Evolutionary conservation across 2,797 vertebrate species (phyloP), one percentile per base, ranked within the genome.

Genomic region (Kryptopterus vitreolus): DNA sequence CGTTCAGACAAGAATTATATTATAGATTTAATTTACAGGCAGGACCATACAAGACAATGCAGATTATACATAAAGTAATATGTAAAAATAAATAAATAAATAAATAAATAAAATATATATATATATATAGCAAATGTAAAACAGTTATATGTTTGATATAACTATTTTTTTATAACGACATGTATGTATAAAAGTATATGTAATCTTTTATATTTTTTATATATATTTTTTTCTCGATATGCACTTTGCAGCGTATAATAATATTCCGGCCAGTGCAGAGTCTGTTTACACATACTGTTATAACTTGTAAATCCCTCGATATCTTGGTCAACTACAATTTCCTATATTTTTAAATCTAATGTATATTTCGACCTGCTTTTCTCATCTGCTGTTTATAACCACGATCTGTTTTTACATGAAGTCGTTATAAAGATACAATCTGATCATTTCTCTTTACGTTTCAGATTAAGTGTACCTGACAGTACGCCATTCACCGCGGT

Each of bases 401-500:
- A 18, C n/a, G n/a, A n/a, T n/a, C n/a, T n/a, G n/a, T n/a, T 79
- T 24, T 50, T 35, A 52, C 50, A 52, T 50, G 46, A 63, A 22
- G 53, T 62, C 13, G 20, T 63, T 26, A 12, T 52, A 12, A 71
- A 22, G 59, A 35, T 35, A 22, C 18, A 63, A 55, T 38, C 48
- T 46, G 65, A 31, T 46, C 12, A 53, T 72, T 55, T 13, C 20
- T 35, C 15, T 43, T 33, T 73, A 22, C n/a, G 29, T 94, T 94
- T 71, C 91, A 99, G 98, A 80, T 91, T 99, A 81, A 97, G 96
- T 69, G 98, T 99, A 73, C 98, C 98, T 22, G 97, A 99, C 84
- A 95, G 90, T 86, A 99, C 97, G 0, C 98, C 98, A 0, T 99
- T 99, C 89, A 99, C 96, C 65, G 97, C 98, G 0, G 98, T 99